Percentiles rank a stretch among this genome's conserved stretches.
Evolutionary conservation across 2,113 vertebrate genomes (phyloP).

Genomic region (Panurus biarmicus): DNA sequence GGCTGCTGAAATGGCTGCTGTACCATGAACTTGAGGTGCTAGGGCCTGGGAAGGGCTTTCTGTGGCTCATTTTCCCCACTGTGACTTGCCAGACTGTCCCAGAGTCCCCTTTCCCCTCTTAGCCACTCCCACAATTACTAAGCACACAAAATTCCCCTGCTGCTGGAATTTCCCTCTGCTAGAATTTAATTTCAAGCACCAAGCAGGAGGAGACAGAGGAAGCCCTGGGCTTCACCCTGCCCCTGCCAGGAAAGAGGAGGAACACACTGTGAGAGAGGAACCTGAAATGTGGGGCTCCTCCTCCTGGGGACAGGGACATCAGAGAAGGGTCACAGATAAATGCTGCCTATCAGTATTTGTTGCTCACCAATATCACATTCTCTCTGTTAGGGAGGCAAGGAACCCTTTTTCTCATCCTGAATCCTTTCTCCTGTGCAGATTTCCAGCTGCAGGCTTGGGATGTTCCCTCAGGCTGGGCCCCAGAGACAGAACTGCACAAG

Average conservation of each 20-base stretch:
- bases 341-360: not conserved
- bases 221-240: not conserved
- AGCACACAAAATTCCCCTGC: not conserved
- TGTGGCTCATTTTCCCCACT: not conserved
- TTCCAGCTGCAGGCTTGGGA: not conserved
- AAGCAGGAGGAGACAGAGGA: not conserved
- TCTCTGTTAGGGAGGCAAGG: not conserved
- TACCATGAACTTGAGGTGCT: constrained; percentile 15
- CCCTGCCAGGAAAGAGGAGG: not conserved
- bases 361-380: not conserved
- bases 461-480: not conserved
- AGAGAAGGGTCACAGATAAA: not conserved
- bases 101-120: not conserved
- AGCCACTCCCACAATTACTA: not conserved
- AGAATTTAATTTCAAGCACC: not conserved
- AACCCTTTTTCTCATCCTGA: not conserved
- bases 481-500: not conserved
- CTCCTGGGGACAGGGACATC: not conserved
- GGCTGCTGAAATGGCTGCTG: constrained; percentile 19
- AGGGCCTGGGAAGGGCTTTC: not conserved
- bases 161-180: not conserved
- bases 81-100: not conserved
- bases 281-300: not conserved
- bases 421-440: not conserved
- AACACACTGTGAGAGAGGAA: not conserved